Conservation (phyloP, 2,797 vertebrate species). For the Hipposideros larvatus region DNA sequence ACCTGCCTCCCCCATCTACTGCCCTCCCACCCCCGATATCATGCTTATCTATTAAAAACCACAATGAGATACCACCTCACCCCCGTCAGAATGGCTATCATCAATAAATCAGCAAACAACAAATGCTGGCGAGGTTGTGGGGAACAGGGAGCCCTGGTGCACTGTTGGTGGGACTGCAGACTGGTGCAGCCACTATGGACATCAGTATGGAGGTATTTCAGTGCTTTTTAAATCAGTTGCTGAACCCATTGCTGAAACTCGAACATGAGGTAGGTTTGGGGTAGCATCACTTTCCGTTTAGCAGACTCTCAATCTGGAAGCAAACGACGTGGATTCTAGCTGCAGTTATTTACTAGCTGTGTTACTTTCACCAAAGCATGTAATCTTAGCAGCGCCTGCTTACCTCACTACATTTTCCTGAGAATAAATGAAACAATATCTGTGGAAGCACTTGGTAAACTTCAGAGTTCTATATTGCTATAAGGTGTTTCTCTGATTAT, state of each 20-base stretch:
- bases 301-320: background rate
- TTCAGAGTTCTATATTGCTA: background rate
- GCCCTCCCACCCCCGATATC: too few relatives aligned
- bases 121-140: too few relatives aligned
- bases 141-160: too few relatives aligned
- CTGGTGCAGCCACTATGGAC: too few relatives aligned
- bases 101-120: too few relatives aligned
- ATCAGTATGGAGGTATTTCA: too few relatives aligned
- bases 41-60: too few relatives aligned
- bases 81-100: too few relatives aligned
- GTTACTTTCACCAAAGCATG: background rate
- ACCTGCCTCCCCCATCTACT: too few relatives aligned
- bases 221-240: background rate
- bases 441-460: background rate
- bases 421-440: background rate
- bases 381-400: background rate
- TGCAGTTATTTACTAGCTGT: rapidly evolving
- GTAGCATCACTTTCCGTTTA: background rate
- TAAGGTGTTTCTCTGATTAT: slow-evolving; percentile 10
- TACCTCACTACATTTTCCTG: background rate
- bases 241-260: background rate
- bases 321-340: background rate
- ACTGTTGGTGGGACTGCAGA: too few relatives aligned
- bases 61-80: too few relatives aligned
- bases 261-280: background rate